Base-by-base conservation (phyloP, 92 coral and sea anemone genomes). In the Metridium senile region DNA sequence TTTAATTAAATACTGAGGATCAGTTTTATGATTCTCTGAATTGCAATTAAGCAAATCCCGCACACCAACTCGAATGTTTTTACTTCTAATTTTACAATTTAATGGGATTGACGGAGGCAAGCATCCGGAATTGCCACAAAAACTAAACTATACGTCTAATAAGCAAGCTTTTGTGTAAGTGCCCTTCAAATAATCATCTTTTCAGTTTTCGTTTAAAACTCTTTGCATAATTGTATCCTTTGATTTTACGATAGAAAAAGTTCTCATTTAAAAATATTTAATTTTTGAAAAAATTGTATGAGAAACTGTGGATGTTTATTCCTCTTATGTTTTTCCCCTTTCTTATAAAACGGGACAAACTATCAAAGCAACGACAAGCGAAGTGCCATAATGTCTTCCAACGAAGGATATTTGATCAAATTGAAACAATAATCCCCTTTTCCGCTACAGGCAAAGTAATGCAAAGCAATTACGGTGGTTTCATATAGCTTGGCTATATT, bases 41-140 rank as follows among this genome's bases (percentile, higher is more conserved):
- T 39, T 39, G 49, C 49, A 39, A 39, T 39, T 39, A n/a, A 39
- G 49, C 13, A 39, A 39, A 13, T 13, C 59, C 59, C 25, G 59
- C 66, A 2, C 33, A 29, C 66, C 4, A 61, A 61, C 19, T 27
- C 22, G 22, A 18, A 61, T 61, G 33, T 23, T 23, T 27, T 54
- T 54, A 54, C 22, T 61, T 26, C 22, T 61, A 54, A 61, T 61
- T 61, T 61, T 61, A 61, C 66, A 26, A 61, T 61, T 61, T 23
- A 61, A 23, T 23, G 66, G 33, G 66, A 61, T 61, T 27, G 33
- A 61, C 66, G 66, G 66, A 26, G 66, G 11, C 22, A 2, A 23
- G 23, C 66, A 7, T 61, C 66, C 66, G 66, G 66, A 7, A 61
- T 61, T 61, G 4, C 13, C 30, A 8, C 28, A 10, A 61, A 39